A percentile compares a stretch with the other conserved stretches of the same genome.
These are phyloP conservation scores for Coregonus sp. DNA, from an alignment of 2,797 vertebrate species.

Conservation along the genomic window DNA sequence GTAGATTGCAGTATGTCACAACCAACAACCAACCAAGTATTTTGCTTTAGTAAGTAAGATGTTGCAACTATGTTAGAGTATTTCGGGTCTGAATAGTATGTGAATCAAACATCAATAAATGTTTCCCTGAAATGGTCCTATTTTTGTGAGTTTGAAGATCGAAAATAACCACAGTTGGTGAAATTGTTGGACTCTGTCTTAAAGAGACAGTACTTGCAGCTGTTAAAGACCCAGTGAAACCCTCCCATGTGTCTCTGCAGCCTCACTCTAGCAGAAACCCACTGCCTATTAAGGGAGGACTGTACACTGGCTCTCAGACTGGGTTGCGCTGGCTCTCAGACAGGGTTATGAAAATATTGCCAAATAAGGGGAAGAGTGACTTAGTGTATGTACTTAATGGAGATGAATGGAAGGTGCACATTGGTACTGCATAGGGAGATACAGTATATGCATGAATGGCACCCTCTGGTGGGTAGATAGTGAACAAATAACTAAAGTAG, in stretches of 20 bases:
- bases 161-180: background rate
- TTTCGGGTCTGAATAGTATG: background rate
- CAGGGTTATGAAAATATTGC: slow-evolving; percentile 34
- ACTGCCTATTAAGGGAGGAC: slow-evolving; percentile 24
- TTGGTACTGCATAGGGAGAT: background rate
- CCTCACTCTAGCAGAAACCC: background rate
- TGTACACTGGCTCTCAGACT: slow-evolving; percentile 11
- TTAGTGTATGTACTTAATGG: background rate
- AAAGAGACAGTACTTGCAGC: background rate
- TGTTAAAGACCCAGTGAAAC: background rate
- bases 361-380: slow-evolving; percentile 29
- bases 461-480: background rate
- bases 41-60: background rate
- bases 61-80: background rate
- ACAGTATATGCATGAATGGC: background rate
- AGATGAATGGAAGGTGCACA: background rate
- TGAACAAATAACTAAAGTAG: background rate
- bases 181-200: background rate
- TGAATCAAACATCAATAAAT: background rate
- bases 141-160: background rate
- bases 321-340: slow-evolving; percentile 13
- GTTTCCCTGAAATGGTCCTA: background rate
- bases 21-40: background rate
- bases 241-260: too few relatives aligned
- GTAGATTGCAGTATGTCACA: background rate